phyloP scores from a whole-genome alignment of 2,113 vertebrate genomes.

The Charina bottae region DNA sequence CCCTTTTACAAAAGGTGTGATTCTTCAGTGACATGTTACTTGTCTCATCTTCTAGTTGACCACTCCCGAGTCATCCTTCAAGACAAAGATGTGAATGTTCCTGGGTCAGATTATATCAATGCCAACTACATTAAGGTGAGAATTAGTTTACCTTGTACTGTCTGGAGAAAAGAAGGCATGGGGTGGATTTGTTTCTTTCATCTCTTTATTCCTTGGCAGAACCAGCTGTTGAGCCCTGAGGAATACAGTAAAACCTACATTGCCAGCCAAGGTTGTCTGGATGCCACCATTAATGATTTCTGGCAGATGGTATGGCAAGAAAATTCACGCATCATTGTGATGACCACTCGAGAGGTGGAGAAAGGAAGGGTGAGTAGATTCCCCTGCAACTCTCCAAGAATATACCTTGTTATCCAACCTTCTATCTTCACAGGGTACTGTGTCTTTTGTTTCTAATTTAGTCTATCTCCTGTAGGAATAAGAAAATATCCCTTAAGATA shows the following conservation, averaged over 20 bases:
- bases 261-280: slow-evolving; percentile 91
- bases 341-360: slow-evolving; percentile 96
- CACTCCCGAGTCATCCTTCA: slow-evolving; percentile 88
- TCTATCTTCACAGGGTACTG: neutral
- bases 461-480: neutral
- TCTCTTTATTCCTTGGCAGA: slow-evolving; percentile 54
- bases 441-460: too few species aligned
- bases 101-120: slow-evolving; percentile 95
- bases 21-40: slow-evolving; percentile 8
- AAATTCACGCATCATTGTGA: slow-evolving; percentile 85
- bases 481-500: neutral
- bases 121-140: slow-evolving; percentile 90
- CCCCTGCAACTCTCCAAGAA: neutral
- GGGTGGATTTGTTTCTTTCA: neutral
- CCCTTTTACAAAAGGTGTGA: neutral
- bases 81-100: slow-evolving; percentile 75
- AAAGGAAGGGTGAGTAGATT: slow-evolving; percentile 87
- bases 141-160: neutral
- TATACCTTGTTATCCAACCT: neutral
- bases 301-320: slow-evolving; percentile 98
- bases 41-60: slow-evolving; percentile 78
- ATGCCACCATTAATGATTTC: slow-evolving; percentile 88
- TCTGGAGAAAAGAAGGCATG: neutral
- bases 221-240: slow-evolving; percentile 71
- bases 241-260: slow-evolving; percentile 87